These are phyloP conservation scores for Globodera rostochiensis DNA, from an alignment of 1,140 invertebrate species.

Conservation along the genomic window DNA sequence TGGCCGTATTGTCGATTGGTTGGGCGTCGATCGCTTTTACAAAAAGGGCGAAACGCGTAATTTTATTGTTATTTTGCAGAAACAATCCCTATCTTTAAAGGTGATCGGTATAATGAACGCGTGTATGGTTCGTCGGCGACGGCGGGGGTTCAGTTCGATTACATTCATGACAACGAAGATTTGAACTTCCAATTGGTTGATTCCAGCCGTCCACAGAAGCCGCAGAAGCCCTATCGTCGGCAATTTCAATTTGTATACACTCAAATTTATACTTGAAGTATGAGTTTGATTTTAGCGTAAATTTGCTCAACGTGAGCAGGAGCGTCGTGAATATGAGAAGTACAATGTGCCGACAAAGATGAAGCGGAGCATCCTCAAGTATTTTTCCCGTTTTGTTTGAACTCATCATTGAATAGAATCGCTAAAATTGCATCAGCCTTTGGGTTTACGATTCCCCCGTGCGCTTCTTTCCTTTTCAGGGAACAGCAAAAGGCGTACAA, in stretches of 20 bases:
- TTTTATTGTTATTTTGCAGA: constrained; percentile 20
- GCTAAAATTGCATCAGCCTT: too few species aligned
- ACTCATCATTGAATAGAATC: too few species aligned
- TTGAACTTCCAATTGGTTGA: constrained; percentile 64
- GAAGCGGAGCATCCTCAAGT: constrained; percentile 63
- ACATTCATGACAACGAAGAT: constrained; percentile 64
- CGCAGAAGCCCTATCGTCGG: constrained; percentile 46
- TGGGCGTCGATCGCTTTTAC: constrained; percentile 63
- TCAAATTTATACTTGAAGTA: not conserved
- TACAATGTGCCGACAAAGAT: constrained; percentile 55
- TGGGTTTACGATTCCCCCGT: not conserved
- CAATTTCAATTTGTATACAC: constrained; percentile 33
- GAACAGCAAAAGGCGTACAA: constrained; percentile 62
- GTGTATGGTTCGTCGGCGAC: constrained; percentile 64
- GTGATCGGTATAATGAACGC: constrained; percentile 64
- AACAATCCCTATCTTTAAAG: constrained; percentile 32
- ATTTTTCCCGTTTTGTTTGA: not conserved
- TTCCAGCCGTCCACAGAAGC: constrained; percentile 46
- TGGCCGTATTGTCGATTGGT: constrained; percentile 64
- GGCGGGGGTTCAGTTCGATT: constrained; percentile 63
- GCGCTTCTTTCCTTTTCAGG: constrained; percentile 31
- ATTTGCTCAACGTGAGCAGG: constrained; percentile 56
- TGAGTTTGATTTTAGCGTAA: constrained; percentile 42
- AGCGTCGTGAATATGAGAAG: constrained; percentile 55
- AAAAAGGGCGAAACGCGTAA: constrained; percentile 54